Evolutionary conservation across 1,140 invertebrate genomes (phyloP).

Genomic region (Zelostemma sp.): DNA sequence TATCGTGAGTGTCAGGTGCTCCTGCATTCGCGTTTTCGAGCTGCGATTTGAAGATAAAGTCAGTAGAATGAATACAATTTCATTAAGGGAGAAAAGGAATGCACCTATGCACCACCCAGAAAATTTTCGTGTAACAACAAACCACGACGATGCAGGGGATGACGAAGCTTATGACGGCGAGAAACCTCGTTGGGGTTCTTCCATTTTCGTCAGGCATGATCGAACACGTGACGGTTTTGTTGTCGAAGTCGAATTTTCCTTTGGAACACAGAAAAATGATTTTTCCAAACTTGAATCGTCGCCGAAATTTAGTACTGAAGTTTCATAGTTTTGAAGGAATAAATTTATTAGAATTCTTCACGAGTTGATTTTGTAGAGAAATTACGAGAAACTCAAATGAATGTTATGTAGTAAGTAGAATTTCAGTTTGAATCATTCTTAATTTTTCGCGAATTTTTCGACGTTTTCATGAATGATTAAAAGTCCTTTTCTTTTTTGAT

Average conservation of each 20-base stretch:
- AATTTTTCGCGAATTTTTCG: too few relatives aligned
- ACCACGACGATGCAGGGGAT: constrained; percentile 87
- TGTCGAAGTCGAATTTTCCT: constrained; percentile 84
- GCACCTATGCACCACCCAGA: constrained; percentile 88
- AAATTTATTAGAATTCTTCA: too few relatives aligned
- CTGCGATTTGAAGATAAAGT: constrained; percentile 59
- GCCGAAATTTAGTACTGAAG: too few relatives aligned
- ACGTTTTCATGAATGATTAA: too few relatives aligned
- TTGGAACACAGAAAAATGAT: constrained; percentile 45
- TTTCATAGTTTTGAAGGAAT: too few relatives aligned
- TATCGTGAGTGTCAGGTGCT: constrained; percentile 71
- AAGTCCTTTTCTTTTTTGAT: too few relatives aligned
- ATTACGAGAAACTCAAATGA: too few relatives aligned
- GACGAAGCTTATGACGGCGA: constrained; percentile 86
- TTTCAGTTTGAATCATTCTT: too few relatives aligned
- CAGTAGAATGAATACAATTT: constrained; percentile 8
- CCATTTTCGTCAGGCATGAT: constrained; percentile 80
- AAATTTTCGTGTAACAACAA: constrained; percentile 89
- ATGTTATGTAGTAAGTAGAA: too few relatives aligned
- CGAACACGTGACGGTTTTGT: constrained; percentile 84
- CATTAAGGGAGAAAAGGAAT: too few relatives aligned
- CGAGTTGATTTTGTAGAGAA: too few relatives aligned
- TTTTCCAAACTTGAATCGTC: too few relatives aligned
- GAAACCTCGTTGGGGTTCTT: constrained; percentile 81
- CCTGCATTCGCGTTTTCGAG: constrained; percentile 76